Base-by-base conservation (phyloP, 2,888 invertebrate species). In the Mimas tiliae region DNA sequence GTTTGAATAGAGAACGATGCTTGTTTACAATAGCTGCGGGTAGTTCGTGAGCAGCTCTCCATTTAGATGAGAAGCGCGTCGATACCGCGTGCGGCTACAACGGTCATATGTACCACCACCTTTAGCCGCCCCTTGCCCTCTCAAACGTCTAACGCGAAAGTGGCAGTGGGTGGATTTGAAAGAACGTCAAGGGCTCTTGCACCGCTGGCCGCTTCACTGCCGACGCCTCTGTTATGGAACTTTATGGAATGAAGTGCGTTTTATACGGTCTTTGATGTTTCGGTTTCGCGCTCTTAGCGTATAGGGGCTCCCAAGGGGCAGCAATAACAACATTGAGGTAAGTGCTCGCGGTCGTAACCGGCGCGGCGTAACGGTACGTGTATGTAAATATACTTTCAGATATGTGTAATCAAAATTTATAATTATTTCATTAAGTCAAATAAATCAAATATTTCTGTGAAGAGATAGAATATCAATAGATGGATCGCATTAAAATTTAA, bases 1-100 rank as follows among this genome's bases (percentile, higher is more conserved):
- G 85, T 89, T 88, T 88, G 88, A 91, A 91, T 90, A 90, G 86
- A 87, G 85, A 89, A 87, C 85, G 84, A 82, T 85, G 86, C 88
- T 91, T 91, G 89, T 90, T 91, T 90, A 90, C 88, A 89, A 91
- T 90, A 86, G 89, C 90, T 89, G 87, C 88, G 88, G 89, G 91
- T 90, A 88, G 85, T 88, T 90, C 89, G 89, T 90, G 91, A 90
- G 85, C 85, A 83, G 82, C 85, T 88, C 89, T 88, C 87, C 84
- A 89, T 90, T 90, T 89, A 90, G 90, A 90, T 89, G 87, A 84
- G 84, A 86, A 87, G 82, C 83, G 85, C 87, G 85, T 86, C 86
- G 87, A 90, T 90, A 87, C 85, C 78, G 84, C 80, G 84, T 82
- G 84, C 80, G 84, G 83, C 82, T 81, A 79, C 79, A 83, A 82